A percentile compares a stretch with the other conserved stretches of the same genome.
Evolutionary conservation across 37 sponge, comb jelly and placozoan species (phyloP).

Genomic region (Cladorhizidae sp.): DNA sequence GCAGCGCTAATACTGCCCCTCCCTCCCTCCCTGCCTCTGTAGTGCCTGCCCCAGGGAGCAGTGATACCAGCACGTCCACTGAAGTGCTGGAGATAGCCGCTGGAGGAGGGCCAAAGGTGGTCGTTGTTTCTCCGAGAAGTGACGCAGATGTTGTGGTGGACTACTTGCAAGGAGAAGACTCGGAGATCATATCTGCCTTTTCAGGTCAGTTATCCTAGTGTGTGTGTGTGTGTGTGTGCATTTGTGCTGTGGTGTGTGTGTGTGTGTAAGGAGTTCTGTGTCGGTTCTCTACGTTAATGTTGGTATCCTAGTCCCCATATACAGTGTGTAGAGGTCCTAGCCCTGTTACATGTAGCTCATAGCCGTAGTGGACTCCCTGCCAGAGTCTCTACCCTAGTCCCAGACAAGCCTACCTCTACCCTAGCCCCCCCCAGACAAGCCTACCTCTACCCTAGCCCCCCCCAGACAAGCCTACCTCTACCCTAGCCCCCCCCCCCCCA

Average conservation of each 20-base stretch:
- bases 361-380: no score
- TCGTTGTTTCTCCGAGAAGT: constrained; percentile 12
- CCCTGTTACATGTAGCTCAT: no score
- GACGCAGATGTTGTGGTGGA: constrained; percentile 15
- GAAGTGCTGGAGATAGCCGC: constrained; percentile 23
- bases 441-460: no score
- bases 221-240: neutral
- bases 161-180: constrained; percentile 60
- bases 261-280: neutral
- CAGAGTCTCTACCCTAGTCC: no score
- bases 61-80: neutral
- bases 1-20: neutral
- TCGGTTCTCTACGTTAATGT: no score
- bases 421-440: no score
- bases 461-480: no score
- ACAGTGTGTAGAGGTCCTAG: no score
- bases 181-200: constrained; percentile 51
- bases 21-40: neutral
- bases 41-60: neutral
- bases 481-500: no score
- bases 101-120: constrained; percentile 2
- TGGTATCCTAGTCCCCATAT: no score
- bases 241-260: neutral
- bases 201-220: constrained; percentile 27
- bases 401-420: no score